A percentile compares a stretch with the other conserved stretches of the same genome.
Conservation (phyloP, 2,888 invertebrate species). For the Xestia sexstrigata region DNA sequence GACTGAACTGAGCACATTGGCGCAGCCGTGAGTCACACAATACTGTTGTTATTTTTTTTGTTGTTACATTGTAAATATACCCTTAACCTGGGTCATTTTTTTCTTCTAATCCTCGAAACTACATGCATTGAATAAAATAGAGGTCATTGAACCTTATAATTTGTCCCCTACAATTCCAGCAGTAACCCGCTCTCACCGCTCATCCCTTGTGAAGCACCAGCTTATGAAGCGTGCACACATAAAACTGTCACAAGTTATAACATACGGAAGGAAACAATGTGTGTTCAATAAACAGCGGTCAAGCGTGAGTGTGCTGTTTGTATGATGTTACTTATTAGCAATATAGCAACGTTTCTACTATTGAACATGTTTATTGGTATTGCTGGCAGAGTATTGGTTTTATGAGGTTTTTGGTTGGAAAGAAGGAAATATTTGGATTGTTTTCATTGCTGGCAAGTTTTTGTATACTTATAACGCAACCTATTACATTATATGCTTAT, state of each 20-base stretch:
- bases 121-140: not conserved
- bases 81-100: too few species aligned
- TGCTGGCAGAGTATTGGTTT: not conserved
- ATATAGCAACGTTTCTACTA: conserved; percentile 9
- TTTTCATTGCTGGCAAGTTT: too few species aligned
- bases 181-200: conserved; percentile 23
- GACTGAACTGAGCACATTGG: too few species aligned
- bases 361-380: conserved; percentile 11
- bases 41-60: too few species aligned
- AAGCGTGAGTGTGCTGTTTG: conserved; percentile 42
- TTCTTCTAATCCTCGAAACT: too few species aligned
- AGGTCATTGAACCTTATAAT: not conserved
- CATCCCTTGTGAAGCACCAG: conserved; percentile 9
- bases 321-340: conserved; percentile 33
- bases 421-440: too few species aligned
- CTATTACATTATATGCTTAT: too few species aligned
- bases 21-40: too few species aligned
- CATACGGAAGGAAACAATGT: conserved; percentile 69
- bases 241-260: conserved; percentile 68
- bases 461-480: too few species aligned
- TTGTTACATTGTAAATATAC: too few species aligned
- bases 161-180: not conserved
- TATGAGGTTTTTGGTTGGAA: not conserved
- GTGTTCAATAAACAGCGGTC: conserved; percentile 61
- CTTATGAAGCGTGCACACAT: conserved; percentile 61